Base-by-base conservation (phyloP, 2,113 vertebrate species). In the Orcinus orca region DNA sequence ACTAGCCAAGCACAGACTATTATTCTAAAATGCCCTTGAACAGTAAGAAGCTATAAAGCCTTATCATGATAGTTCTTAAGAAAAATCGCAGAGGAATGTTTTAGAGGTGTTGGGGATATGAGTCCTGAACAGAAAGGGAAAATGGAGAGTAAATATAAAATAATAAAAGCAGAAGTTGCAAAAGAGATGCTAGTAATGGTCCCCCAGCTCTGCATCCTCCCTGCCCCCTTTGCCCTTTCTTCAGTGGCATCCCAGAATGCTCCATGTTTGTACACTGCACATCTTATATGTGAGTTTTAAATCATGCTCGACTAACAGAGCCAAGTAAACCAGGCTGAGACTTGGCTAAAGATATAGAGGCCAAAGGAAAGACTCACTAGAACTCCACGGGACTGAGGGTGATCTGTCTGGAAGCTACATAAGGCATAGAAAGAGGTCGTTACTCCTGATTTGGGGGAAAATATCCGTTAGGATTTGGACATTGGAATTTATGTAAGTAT, bases 201-300 rank as follows among this genome's bases (percentile, higher is more conserved):
- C 41, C 55, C 47, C 21, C 20, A 13, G 12, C 6, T 55, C 63
- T 31, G 36, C 20, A 55, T 82, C 67, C 50, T 41, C 2, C 29
- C n/a, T 9, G 18, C 4, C 12, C 76, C 18, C 2, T 88, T 60
- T 5, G 6, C 41, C 26, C 8, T 20, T 33, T 31, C 65, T 13
- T 41, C 41, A 15, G 41, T 6, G 18, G 13, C 14, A 29, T 17
- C 50, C 13, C 44, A 65, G 29, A 20, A 18, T 33, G 29, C 0
- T 0, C 31, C 3, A 1, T 0, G 0, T 58, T 73, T 90, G 41
- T 26, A 4, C 6, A 4, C 1, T 70, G 4, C 6, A 18, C 6
- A 8, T 31, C 44, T 36, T 38, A 9, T 8, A 7, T 3, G 5
- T 25, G 8, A 65, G 20, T 76, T 86, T 67, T 87, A 50, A 76